Evolutionary conservation across 2,888 invertebrate species (phyloP).

Genomic region (Therioaphis trifolii): DNA sequence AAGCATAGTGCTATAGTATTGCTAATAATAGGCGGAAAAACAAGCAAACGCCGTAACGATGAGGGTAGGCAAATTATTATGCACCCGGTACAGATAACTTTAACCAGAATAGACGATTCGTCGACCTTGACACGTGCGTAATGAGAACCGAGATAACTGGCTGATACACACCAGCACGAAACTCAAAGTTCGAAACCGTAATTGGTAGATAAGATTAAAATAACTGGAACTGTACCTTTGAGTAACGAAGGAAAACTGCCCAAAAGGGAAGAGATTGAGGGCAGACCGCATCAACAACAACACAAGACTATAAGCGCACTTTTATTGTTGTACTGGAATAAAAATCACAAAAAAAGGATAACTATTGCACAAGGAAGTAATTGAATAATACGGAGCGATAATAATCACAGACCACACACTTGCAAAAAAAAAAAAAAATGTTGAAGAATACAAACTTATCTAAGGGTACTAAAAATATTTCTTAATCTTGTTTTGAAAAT

Average conservation of each 20-base stretch:
- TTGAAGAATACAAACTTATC: too few species aligned
- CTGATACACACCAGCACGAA: background rate
- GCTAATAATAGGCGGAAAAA: background rate
- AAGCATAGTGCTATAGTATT: conserved; percentile 10
- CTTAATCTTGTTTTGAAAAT: too few species aligned
- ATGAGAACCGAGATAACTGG: too few species aligned
- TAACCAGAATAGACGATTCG: background rate
- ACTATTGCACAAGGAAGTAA: background rate
- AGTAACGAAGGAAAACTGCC: conserved; percentile 8
- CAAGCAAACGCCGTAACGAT: conserved; percentile 18
- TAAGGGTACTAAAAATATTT: too few species aligned
- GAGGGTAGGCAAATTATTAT: conserved; percentile 16
- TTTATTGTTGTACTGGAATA: background rate
- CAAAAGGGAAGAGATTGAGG: conserved; percentile 16
- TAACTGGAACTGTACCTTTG: conserved; percentile 3
- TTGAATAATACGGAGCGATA: background rate
- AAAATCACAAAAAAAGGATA: conserved; percentile 16
- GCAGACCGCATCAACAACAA: background rate
- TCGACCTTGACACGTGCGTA: too few species aligned
- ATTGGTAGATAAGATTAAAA: conserved; percentile 13
- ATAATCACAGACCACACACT: too few species aligned
- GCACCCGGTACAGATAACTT: conserved; percentile 12
- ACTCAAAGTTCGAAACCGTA: background rate
- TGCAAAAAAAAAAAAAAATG: too few species aligned
- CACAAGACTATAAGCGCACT: conserved; percentile 7